Conservation (phyloP, 2,113 vertebrate genomes). For the Aphyosemion australe region DNA sequence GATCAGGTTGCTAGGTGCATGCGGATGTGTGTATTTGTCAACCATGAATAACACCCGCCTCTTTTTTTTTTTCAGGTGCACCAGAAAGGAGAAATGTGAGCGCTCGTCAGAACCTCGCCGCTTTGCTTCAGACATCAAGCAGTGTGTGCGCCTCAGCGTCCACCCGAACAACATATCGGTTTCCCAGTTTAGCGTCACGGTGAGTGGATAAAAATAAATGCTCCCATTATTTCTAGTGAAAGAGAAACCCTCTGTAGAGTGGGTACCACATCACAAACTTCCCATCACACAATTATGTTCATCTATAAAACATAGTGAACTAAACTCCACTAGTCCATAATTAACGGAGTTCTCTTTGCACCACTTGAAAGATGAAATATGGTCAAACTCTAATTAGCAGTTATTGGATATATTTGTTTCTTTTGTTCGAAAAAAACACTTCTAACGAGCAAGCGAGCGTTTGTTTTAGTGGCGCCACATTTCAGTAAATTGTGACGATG, state of each 20-base stretch:
- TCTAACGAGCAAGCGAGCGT: background rate
- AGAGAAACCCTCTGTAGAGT: background rate
- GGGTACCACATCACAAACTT: background rate
- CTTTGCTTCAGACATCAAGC: constrained; percentile 94
- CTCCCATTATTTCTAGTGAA: background rate
- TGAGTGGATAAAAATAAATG: constrained; percentile 73
- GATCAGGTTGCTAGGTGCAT: constrained; percentile 58
- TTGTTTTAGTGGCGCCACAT: constrained; percentile 34
- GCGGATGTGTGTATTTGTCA: constrained; percentile 34
- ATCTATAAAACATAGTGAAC: background rate
- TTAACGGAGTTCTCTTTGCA: background rate
- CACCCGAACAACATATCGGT: constrained; percentile 99
- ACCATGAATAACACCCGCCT: constrained; percentile 44
- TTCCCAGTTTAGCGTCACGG: constrained; percentile 95
- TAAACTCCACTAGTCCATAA: background rate
- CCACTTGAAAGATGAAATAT: constrained; percentile 2
- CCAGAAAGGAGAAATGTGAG: constrained; percentile 93
- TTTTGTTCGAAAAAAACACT: constrained; percentile 1
- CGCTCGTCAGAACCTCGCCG: constrained; percentile 90
- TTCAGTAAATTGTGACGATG: constrained; percentile 20
- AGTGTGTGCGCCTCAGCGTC: constrained; percentile 94
- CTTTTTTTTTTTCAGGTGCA: constrained; percentile 82
- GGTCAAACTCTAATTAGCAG: constrained; percentile 1
- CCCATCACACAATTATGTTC: background rate
- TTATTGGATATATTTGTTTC: background rate